Evolutionary conservation across 2,888 invertebrate species (phyloP).

Genomic region (Acholoe squamosa): DNA sequence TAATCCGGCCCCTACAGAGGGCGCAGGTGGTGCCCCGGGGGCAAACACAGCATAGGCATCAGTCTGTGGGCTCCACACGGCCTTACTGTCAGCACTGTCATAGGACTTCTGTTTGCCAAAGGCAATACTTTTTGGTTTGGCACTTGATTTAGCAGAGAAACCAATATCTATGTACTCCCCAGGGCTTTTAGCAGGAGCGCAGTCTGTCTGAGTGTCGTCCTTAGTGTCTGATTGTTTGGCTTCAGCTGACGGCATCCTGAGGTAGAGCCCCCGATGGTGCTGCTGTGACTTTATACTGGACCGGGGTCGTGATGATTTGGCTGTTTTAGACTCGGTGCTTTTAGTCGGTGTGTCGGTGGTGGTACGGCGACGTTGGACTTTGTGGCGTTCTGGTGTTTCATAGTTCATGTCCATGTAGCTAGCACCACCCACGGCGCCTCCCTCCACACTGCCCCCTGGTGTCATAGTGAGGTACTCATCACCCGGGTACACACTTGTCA

Average conservation of each 20-base stretch:
- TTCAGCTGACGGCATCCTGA: slow-evolving; percentile 32
- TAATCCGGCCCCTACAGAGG: not conserved
- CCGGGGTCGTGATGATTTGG: not conserved
- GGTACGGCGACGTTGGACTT: not conserved
- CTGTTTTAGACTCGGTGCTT: not conserved
- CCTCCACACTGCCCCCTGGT: not conserved
- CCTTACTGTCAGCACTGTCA: not conserved
- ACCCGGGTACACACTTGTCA: not conserved
- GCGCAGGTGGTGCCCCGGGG: not conserved
- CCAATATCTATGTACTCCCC: slow-evolving; percentile 60
- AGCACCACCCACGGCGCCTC: not conserved
- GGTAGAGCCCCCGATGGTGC: not conserved
- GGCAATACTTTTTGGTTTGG: not conserved
- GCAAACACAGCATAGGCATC: slow-evolving; percentile 59
- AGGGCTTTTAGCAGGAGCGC: not conserved
- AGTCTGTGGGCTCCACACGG: not conserved
- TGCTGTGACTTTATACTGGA: slow-evolving; percentile 36
- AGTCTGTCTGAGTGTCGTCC: not conserved
- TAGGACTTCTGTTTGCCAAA: slow-evolving; percentile 8
- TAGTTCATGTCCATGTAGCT: slow-evolving; percentile 44
- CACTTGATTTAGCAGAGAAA: not conserved
- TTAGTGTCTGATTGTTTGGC: not conserved
- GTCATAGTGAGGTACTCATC: slow-evolving; percentile 51
- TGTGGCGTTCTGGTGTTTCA: not conserved
- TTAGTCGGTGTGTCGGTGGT: not conserved